phyloP scores from a whole-genome alignment of 2,797 vertebrate genomes.

The Danio choprae region DNA sequence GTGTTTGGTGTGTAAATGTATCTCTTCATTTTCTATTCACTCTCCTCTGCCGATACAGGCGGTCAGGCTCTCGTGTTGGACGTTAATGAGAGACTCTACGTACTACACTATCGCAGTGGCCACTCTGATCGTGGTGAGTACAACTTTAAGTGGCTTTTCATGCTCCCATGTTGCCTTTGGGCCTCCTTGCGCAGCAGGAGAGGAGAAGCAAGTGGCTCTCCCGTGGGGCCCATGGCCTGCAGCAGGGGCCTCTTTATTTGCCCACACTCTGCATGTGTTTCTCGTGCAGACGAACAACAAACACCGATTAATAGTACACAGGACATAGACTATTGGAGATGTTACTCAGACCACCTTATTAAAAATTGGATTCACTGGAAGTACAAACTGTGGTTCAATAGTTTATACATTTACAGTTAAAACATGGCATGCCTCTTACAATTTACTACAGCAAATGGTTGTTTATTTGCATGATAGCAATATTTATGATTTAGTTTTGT shows the following conservation, averaged over 20 bases:
- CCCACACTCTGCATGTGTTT: slow-evolving; percentile 42
- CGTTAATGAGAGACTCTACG: slow-evolving; percentile 89
- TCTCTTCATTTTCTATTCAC: slow-evolving; percentile 13
- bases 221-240: slow-evolving; percentile 32
- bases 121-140: slow-evolving; percentile 90
- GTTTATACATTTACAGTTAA: neutral
- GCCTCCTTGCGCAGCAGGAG: slow-evolving; percentile 45
- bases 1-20: neutral
- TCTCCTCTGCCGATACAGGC: slow-evolving; percentile 73
- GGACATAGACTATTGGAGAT: slow-evolving; percentile 8
- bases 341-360: neutral
- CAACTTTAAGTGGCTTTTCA: slow-evolving; percentile 50
- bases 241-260: slow-evolving; percentile 51
- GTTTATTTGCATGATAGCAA: neutral
- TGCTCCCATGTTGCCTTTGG: slow-evolving; percentile 33
- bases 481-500: neutral
- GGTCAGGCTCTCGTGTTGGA: slow-evolving; percentile 89
- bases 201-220: slow-evolving; percentile 45
- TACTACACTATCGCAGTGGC: slow-evolving; percentile 93
- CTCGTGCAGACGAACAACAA: slow-evolving; percentile 39
- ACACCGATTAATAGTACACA: slow-evolving; percentile 25
- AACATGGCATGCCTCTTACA: neutral
- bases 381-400: neutral
- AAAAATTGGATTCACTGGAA: slow-evolving; percentile 9
- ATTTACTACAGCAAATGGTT: neutral